Percentiles rank a stretch among this genome's conserved stretches.
phyloP scores from a whole-genome alignment of 2,888 invertebrate species.

The Cynaeus angustus region DNA sequence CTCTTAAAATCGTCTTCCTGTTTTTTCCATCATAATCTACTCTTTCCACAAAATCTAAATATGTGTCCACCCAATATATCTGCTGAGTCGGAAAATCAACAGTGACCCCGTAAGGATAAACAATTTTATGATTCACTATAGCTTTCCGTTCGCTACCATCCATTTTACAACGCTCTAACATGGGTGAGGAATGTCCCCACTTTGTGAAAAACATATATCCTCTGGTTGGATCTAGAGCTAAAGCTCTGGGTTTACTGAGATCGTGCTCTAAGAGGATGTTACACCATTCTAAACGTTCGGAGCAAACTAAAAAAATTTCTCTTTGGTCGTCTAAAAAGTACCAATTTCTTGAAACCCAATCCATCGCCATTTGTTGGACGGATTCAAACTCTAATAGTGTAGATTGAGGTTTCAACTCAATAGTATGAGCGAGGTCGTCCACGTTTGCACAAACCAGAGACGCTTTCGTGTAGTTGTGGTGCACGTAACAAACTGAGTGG shows the following conservation, averaged over 20 bases:
- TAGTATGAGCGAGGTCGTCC: conserved; percentile 77
- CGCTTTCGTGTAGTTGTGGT: conserved; percentile 75
- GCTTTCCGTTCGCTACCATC: conserved; percentile 77
- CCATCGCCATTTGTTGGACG: conserved; percentile 83
- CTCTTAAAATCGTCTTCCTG: conserved; percentile 76
- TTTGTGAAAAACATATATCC: conserved; percentile 86
- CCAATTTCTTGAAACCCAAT: conserved; percentile 92
- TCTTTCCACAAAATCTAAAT: conserved; percentile 85
- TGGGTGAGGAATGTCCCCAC: conserved; percentile 79
- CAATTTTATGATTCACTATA: conserved; percentile 81
- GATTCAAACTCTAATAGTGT: conserved; percentile 79
- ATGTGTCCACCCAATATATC: conserved; percentile 88
- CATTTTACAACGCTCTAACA: conserved; percentile 79
- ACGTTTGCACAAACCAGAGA: conserved; percentile 79
- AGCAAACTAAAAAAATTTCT: conserved; percentile 61
- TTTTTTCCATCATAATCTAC: conserved; percentile 84
- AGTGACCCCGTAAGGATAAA: conserved; percentile 84
- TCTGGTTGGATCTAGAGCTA: conserved; percentile 86
- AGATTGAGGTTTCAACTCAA: conserved; percentile 76
- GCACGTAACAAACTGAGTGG: conserved; percentile 82
- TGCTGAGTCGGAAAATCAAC: conserved; percentile 82
- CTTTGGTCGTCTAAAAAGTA: conserved; percentile 79
- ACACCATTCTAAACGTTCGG: conserved; percentile 77
- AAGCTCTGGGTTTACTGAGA: conserved; percentile 80
- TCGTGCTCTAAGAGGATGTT: conserved; percentile 80